A percentile compares a stretch with the other conserved stretches of the same genome.
phyloP scores from a whole-genome alignment of 2,797 vertebrate species.

The Galago senegalensis region DNA sequence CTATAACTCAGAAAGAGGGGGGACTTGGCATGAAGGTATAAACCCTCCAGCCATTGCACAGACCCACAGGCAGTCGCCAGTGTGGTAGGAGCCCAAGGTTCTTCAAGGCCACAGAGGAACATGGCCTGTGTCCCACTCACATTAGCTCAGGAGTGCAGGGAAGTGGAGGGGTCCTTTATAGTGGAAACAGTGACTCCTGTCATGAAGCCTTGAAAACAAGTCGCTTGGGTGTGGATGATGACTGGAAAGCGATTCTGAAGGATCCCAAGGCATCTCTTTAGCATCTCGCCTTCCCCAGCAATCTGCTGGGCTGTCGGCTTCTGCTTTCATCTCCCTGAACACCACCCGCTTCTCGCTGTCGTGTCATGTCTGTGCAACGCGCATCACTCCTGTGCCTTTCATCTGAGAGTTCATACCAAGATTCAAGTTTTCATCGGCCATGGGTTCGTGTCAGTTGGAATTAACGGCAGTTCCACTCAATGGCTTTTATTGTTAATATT shows the following conservation, averaged over 20 bases:
- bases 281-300: constrained; percentile 64
- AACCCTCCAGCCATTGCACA: rapidly evolving
- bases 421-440: constrained; percentile 44
- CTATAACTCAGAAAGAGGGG: not conserved
- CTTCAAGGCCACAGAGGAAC: not conserved
- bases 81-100: rapidly evolving
- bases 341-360: not conserved
- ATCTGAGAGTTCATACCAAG: constrained; percentile 28
- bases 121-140: not conserved
- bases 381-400: constrained; percentile 36
- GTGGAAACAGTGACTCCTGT: constrained; percentile 30
- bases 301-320: constrained; percentile 62
- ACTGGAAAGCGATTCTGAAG: constrained; percentile 26
- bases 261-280: constrained; percentile 54
- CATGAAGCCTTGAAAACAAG: constrained; percentile 1
- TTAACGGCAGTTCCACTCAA: constrained; percentile 58
- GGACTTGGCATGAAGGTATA: not conserved
- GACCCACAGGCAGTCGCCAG: not conserved
- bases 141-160: not conserved
- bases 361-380: not conserved
- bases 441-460: constrained; percentile 53
- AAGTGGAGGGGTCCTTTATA: not conserved
- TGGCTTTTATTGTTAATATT: constrained; percentile 65
- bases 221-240: not conserved
- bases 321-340: constrained; percentile 56